Base-by-base conservation (phyloP, 1,140 invertebrate genomes). In the Pristionchus pacificus region DNA sequence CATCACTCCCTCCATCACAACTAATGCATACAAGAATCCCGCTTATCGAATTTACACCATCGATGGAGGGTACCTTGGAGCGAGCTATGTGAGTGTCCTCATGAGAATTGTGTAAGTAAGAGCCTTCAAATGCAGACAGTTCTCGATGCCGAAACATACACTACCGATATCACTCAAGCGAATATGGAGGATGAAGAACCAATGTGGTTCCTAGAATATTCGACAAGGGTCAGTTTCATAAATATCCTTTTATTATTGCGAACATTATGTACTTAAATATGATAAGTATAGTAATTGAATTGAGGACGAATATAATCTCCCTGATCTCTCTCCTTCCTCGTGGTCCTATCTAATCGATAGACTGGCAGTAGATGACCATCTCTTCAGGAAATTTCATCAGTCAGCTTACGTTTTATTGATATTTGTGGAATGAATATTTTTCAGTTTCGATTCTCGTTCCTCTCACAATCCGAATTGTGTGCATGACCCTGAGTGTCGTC, bases 31-130 rank as follows among this genome's bases (percentile, higher is more conserved):
- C 83, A 86, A 96, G n/a, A 97, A 97, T 88, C 92, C 95, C 0
- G 92, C 93, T 2, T 97, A 95, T 84, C 87, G 94, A 83, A 92
- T 97, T 85, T 97, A 96, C 84, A 92, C 93, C 79, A 89, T 97
- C 0, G 94, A 97, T 84, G 93, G 93, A 90, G 74, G 69, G 2
- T 72, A 75, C 66, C 15, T 49, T 25, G 70, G 65, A 2, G 69
- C 65, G 24, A 71, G 64, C 27, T 75, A 73, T 73, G 65, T 68
- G 60, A 57, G 70, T 38, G n/a, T n/a, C n/a, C n/a, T n/a, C n/a
- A n/a, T n/a, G n/a, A n/a, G n/a, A n/a, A n/a, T n/a, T n/a, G n/a
- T n/a, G n/a, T n/a, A n/a, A n/a, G n/a, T n/a, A n/a, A n/a, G n/a
- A n/a, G n/a, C n/a, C 38, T n/a, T n/a, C 6, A 49, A 10, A 10